Conservation (phyloP, 2,113 vertebrate species). For the Nettapus auritus region DNA sequence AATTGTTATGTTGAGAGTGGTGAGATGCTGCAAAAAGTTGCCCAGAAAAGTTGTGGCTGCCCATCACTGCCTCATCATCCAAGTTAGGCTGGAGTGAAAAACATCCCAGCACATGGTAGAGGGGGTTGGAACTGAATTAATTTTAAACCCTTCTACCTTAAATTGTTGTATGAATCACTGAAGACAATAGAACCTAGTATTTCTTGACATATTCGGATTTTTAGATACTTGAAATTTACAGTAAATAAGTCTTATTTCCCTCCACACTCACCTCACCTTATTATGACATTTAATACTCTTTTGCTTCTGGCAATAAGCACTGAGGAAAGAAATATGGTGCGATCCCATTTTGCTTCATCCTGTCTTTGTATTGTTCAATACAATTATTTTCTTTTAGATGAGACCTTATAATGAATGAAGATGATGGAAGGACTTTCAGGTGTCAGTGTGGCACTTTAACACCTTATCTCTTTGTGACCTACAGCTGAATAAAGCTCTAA, state of each 20-base stretch:
- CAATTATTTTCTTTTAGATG: background rate
- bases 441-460: background rate
- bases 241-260: background rate
- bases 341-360: background rate
- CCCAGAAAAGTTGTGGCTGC: too few species aligned
- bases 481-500: slow-evolving; percentile 43
- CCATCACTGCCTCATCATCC: too few species aligned
- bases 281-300: background rate
- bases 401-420: background rate
- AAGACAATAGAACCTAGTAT: background rate
- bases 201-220: background rate
- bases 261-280: background rate
- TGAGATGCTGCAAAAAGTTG: too few species aligned
- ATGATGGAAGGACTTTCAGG: background rate
- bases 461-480: background rate
- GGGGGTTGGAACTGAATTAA: too few species aligned
- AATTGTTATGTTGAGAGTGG: too few species aligned
- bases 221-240: background rate
- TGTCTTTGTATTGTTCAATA: background rate
- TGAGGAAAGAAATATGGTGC: background rate
- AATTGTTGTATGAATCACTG: background rate
- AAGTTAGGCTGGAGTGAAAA: too few species aligned
- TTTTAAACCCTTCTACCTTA: too few species aligned
- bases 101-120: too few species aligned
- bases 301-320: background rate